Evolutionary conservation across 2,797 vertebrate genomes (phyloP).

Genomic region (Poecilia velifera): DNA sequence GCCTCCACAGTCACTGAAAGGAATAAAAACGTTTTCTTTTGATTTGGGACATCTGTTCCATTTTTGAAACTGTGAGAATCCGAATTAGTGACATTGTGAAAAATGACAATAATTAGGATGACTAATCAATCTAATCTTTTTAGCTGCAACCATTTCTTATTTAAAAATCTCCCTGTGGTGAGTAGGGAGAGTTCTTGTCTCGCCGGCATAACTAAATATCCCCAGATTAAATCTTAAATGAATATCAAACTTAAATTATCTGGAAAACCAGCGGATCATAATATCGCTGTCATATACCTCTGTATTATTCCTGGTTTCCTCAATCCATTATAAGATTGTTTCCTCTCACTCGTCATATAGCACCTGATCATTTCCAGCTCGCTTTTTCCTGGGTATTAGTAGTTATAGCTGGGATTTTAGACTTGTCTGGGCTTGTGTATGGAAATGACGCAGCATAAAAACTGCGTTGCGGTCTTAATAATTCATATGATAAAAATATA

Average conservation of each 20-base stretch:
- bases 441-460: neutral
- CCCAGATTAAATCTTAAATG: neutral
- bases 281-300: neutral
- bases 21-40: too few relatives aligned
- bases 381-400: neutral
- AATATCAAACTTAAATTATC: neutral
- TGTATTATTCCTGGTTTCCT: neutral
- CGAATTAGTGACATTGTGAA: too few relatives aligned
- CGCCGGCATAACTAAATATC: neutral
- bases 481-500: neutral
- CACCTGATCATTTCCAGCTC: neutral
- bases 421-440: neutral
- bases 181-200: too few relatives aligned
- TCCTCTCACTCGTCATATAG: neutral
- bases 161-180: too few relatives aligned
- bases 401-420: neutral
- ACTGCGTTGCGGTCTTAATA: neutral
- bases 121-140: too few relatives aligned
- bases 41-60: too few relatives aligned
- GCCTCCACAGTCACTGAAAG: too few relatives aligned
- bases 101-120: too few relatives aligned
- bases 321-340: neutral
- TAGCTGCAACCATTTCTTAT: too few relatives aligned
- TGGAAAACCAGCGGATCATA: neutral
- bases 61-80: too few relatives aligned